phyloP scores from a whole-genome alignment of 2,888 invertebrate genomes.

The Diarsia rubi region DNA sequence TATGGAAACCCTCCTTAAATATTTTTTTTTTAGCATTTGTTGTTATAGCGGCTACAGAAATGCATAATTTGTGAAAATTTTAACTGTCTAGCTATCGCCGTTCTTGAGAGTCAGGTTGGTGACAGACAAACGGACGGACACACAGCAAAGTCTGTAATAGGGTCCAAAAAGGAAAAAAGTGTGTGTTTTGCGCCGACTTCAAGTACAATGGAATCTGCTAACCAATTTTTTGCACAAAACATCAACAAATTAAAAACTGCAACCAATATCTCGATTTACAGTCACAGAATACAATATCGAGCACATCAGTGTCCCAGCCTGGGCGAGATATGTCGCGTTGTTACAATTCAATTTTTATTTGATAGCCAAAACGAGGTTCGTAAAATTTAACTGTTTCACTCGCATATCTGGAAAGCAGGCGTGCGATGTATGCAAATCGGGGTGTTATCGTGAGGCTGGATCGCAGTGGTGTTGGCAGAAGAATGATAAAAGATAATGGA shows the following conservation, averaged over 20 bases:
- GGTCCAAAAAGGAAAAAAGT: too few relatives aligned
- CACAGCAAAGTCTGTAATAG: too few relatives aligned
- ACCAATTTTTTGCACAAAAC: background rate
- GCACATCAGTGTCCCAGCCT: background rate
- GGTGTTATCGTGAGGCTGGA: slow-evolving; percentile 10
- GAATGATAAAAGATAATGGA: background rate
- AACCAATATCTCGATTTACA: slow-evolving; percentile 5
- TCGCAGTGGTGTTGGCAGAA: background rate
- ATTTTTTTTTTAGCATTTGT: too few relatives aligned
- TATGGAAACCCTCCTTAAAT: too few relatives aligned
- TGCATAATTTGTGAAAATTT: too few relatives aligned
- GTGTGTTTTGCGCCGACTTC: too few relatives aligned
- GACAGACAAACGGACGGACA: too few relatives aligned
- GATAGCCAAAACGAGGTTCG: slow-evolving; percentile 56
- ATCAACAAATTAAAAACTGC: background rate
- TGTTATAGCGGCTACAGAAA: too few relatives aligned
- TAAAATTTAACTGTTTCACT: slow-evolving; percentile 59
- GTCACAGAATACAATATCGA: slow-evolving; percentile 26
- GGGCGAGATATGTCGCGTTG: slow-evolving; percentile 37
- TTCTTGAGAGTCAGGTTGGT: too few relatives aligned
- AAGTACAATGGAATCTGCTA: too few relatives aligned
- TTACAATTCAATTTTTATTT: slow-evolving; percentile 65
- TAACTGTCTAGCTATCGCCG: too few relatives aligned
- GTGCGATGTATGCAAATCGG: slow-evolving; percentile 51
- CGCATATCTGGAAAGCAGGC: slow-evolving; percentile 38